Evolutionary conservation across 2,888 invertebrate genomes (phyloP).

Genomic region (Blastobasis lacticolella): DNA sequence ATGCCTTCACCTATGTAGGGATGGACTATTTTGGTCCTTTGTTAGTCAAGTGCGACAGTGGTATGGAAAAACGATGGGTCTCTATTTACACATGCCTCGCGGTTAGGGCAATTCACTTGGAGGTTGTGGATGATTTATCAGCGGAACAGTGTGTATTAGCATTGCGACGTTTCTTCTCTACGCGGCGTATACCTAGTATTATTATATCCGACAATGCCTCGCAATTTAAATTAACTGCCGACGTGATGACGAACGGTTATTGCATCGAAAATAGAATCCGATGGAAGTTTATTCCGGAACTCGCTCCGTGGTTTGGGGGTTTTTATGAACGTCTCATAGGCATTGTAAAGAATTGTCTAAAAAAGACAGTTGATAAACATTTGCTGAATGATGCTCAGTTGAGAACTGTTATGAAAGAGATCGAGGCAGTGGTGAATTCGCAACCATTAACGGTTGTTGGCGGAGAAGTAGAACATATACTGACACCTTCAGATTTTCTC

Average conservation of each 20-base stretch:
- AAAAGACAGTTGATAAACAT: constrained; percentile 8
- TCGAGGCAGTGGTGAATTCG: constrained; percentile 9
- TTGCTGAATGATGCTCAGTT: constrained; percentile 7
- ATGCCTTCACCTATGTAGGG: constrained; percentile 1
- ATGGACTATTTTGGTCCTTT: constrained; percentile 2
- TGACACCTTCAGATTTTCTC: constrained; percentile 5
- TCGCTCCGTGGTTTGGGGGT: constrained; percentile 12
- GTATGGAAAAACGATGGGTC: neutral
- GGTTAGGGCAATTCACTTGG: constrained; percentile 1
- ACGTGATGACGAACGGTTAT: neutral
- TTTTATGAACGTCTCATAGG: constrained; percentile 10
- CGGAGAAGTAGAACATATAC: constrained; percentile 4
- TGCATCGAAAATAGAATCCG: constrained; percentile 5
- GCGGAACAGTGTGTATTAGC: constrained; percentile 1
- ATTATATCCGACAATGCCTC: constrained; percentile 3
- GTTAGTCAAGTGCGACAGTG: neutral
- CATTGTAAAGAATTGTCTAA: constrained; percentile 8
- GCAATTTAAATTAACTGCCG: constrained; percentile 1
- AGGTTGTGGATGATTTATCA: neutral
- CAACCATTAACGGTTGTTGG: constrained; percentile 6
- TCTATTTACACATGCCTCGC: constrained; percentile 2
- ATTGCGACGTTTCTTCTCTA: neutral
- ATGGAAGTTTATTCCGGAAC: constrained; percentile 9
- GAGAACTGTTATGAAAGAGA: constrained; percentile 9
- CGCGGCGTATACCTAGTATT: neutral